Evolutionary conservation across 2,888 invertebrate genomes (phyloP).

Genomic region (Phengaris arion): DNA sequence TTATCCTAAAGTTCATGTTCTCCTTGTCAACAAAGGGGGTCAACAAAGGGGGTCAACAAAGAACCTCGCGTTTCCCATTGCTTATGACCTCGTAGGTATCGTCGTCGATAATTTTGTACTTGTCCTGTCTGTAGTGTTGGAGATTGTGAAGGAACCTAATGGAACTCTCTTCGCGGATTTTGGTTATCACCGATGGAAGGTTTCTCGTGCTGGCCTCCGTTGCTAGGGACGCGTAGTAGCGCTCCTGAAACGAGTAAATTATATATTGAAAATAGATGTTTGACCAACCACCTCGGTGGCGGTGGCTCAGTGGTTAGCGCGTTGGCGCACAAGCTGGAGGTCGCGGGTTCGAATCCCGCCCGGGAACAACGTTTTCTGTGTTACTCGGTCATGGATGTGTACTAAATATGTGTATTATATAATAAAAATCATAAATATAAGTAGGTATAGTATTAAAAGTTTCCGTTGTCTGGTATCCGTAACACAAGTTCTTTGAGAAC

Average conservation of each 20-base stretch:
- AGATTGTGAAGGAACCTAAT: conserved; percentile 81
- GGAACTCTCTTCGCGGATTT: conserved; percentile 84
- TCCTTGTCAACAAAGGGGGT: conserved; percentile 49
- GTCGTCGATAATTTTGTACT: conserved; percentile 83
- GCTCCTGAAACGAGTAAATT: conserved; percentile 71
- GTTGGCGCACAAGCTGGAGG: too few relatives aligned
- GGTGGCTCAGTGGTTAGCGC: too few relatives aligned
- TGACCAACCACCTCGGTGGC: too few relatives aligned
- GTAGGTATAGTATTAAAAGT: too few relatives aligned
- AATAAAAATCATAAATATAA: too few relatives aligned
- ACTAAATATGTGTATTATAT: too few relatives aligned
- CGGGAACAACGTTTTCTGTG: too few relatives aligned
- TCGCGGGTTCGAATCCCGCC: too few relatives aligned
- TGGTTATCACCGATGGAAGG: conserved; percentile 83
- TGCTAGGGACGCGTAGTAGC: conserved; percentile 85
- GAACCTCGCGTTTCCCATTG: conserved; percentile 65
- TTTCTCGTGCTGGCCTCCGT: conserved; percentile 79
- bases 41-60: conserved; percentile 73
- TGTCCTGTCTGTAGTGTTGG: conserved; percentile 82
- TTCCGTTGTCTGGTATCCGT: too few relatives aligned
- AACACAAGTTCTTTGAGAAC: too few relatives aligned
- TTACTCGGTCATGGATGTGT: too few relatives aligned
- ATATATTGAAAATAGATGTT: too few relatives aligned
- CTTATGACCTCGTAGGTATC: conserved; percentile 78
- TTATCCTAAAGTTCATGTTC: conserved; percentile 38